Evolutionary conservation across 2,888 invertebrate species (phyloP), one percentile per base, ranked within the genome.

Genomic region (Lumbricus terrestris): DNA sequence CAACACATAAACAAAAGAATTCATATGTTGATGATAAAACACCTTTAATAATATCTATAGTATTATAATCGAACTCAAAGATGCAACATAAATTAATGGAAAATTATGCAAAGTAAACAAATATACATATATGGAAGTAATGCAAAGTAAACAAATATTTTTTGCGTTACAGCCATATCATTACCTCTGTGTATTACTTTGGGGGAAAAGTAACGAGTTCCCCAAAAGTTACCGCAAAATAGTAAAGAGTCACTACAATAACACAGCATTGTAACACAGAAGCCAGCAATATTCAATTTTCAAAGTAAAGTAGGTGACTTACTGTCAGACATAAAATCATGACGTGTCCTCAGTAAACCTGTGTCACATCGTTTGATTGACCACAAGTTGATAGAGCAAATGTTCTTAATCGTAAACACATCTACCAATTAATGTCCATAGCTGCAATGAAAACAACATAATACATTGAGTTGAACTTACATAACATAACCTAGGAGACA

Each of bases 261-360:
- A 54, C 4, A 3, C 54, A 23, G 23, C 13, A 54, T 29, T 54
- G 23, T 8, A 23, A 29, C 54, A 3, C 5, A 16, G 4, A 54
- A 54, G 54, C 54, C 54, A 23, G 23, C 54, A 29, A 69, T 11
- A n/a, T 69, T n/a, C 29, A 69, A 69, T 5, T 47, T 69, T 69
- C 69, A 69, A 69, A 69, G 23, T 85, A 69, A 69, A 69, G 23
- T 85, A 35, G 85, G 5, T 37, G 20, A 85, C 85, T 85, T 85
- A 85, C 85, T 85, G 85, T 37, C 85, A 85, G 35, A 85, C 35
- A 85, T 37, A 85, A 85, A 85, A 85, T 85, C 85, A 85, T 85
- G 85, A 85, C 85, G 37, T 37, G 37, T 37, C n/a, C 34, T 69
- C 69, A 69, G 69, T 69, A 69, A 69, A 29, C 69, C 69, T 69